Evolutionary conservation across 2,113 vertebrate genomes (phyloP).

Genomic region (Megatriorchis doriae): DNA sequence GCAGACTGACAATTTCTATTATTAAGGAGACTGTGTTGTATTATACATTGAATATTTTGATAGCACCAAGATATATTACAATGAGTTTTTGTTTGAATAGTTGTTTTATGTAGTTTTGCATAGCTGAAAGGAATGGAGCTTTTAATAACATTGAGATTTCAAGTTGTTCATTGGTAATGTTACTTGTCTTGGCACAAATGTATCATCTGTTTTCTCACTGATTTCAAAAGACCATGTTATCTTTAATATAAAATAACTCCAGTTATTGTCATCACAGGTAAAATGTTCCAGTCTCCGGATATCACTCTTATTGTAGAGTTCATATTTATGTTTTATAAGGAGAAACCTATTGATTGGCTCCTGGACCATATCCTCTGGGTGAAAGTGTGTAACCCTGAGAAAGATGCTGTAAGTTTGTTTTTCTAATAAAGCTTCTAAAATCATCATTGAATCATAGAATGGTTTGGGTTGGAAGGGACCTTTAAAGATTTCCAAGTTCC

Average conservation of each 20-base stretch:
- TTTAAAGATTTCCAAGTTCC: too few species aligned
- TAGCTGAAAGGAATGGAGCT: background rate
- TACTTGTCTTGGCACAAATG: background rate
- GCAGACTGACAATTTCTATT: background rate
- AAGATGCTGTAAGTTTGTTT: slow-evolving; percentile 88
- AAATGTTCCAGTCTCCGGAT: slow-evolving; percentile 98
- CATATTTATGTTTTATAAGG: slow-evolving; percentile 99
- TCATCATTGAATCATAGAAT: too few species aligned
- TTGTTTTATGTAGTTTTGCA: background rate
- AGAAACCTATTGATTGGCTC: slow-evolving; percentile 98
- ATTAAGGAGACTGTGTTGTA: background rate
- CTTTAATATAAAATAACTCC: background rate
- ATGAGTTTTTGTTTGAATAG: background rate
- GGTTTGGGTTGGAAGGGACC: too few species aligned
- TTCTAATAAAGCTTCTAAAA: background rate
- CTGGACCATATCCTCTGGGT: slow-evolving; percentile 98
- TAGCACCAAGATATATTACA: background rate
- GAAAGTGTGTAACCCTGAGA: slow-evolving; percentile 98
- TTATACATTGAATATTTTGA: background rate
- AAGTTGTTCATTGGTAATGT: background rate
- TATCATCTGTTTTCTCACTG: background rate
- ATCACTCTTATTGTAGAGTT: slow-evolving; percentile 97
- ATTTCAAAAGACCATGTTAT: background rate
- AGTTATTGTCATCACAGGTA: slow-evolving; percentile 78
- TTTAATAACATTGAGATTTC: background rate